Percentiles rank a stretch among this genome's conserved stretches.
phyloP scores from a whole-genome alignment of 2,888 invertebrate species.

The Lasioglossum figueresi region DNA sequence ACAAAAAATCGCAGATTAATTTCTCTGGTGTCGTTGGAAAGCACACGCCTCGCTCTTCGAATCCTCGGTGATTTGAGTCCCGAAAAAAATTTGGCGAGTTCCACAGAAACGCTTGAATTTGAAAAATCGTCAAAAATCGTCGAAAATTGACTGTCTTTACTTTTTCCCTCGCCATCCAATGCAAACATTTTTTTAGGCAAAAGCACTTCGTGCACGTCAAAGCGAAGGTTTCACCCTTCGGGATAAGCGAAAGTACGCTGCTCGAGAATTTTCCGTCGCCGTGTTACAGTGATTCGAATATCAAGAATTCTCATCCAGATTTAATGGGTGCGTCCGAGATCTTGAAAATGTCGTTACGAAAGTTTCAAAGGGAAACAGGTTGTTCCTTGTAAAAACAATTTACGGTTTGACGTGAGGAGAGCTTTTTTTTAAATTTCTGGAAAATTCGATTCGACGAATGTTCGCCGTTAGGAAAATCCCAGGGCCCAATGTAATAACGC shows the following conservation, averaged over 20 bases:
- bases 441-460: background rate
- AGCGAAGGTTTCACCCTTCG: background rate
- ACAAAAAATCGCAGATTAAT: background rate
- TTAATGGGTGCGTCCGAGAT: background rate
- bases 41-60: background rate
- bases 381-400: background rate
- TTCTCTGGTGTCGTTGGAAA: background rate
- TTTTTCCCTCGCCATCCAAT: rapidly evolving
- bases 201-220: background rate
- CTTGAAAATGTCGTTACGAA: background rate
- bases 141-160: background rate
- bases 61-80: rapidly evolving
- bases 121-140: background rate
- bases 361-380: background rate
- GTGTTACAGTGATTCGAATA: background rate
- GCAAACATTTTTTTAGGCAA: background rate
- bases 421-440: background rate
- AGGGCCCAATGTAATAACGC: constrained; percentile 8
- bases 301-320: background rate
- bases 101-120: background rate
- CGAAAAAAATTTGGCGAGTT: background rate
- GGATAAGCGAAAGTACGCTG: background rate
- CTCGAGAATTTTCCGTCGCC: background rate
- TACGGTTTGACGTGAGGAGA: background rate
- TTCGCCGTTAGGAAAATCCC: constrained; percentile 17